Conservation (phyloP, 2,888 invertebrate genomes). For the Cantharis lateralis region DNA sequence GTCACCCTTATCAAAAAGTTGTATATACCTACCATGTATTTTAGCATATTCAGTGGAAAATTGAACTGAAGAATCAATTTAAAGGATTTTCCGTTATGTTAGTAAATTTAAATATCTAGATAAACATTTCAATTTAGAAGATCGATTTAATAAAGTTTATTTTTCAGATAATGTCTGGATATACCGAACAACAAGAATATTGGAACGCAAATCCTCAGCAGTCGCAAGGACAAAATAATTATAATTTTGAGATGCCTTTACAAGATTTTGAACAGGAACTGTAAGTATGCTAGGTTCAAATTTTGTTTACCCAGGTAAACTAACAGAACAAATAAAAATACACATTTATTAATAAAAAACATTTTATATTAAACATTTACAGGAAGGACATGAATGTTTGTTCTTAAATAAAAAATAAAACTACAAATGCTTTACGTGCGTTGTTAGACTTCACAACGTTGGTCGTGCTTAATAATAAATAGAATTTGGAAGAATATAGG, state of each 20-base stretch:
- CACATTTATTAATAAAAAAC: background rate
- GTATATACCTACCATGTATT: background rate
- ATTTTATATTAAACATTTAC: background rate
- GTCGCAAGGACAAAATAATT: slow-evolving; percentile 34
- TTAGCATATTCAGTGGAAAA: background rate
- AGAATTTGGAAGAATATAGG: background rate
- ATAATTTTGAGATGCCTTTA: slow-evolving; percentile 45
- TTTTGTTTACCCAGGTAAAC: background rate
- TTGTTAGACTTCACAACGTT: background rate
- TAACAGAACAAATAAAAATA: background rate
- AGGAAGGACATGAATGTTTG: background rate
- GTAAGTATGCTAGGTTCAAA: slow-evolving; percentile 35
- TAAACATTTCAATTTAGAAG: background rate
- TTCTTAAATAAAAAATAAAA: background rate
- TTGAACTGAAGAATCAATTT: background rate
- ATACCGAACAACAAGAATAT: slow-evolving; percentile 32
- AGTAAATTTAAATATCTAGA: background rate
- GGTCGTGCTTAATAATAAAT: background rate
- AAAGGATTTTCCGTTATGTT: background rate
- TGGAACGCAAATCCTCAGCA: slow-evolving; percentile 31
- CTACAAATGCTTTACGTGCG: background rate
- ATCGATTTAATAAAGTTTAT: background rate
- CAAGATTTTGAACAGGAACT: slow-evolving; percentile 43
- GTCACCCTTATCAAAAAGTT: background rate
- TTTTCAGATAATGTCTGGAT: slow-evolving; percentile 29